Percentiles rank a stretch among this genome's conserved stretches.
Conservation (phyloP, 2,113 vertebrate species). For the Capreolus pygargus region DNA sequence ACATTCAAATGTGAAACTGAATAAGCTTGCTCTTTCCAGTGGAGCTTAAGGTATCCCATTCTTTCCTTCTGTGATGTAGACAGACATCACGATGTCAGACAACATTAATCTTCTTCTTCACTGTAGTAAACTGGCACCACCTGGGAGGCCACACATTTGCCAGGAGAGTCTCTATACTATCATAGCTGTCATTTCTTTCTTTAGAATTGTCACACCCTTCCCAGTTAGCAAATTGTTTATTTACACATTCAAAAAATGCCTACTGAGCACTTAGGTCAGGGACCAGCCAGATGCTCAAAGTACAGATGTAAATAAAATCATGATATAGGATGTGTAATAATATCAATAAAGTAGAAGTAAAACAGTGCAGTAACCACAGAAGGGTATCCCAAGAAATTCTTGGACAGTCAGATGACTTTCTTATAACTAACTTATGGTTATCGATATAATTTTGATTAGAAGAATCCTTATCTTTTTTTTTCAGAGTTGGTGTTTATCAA, state of each 20-base stretch:
- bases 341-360: not conserved
- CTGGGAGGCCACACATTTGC: not conserved
- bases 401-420: not conserved
- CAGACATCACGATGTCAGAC: not conserved
- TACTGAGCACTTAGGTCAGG: not conserved
- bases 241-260: not conserved
- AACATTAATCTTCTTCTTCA: not conserved
- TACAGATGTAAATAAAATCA: not conserved
- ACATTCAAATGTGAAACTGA: not conserved
- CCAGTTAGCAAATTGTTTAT: not conserved
- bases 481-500: not conserved
- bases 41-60: not conserved
- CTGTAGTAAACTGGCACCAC: not conserved
- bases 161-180: not conserved
- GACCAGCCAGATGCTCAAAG: not conserved
- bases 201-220: not conserved
- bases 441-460: not conserved
- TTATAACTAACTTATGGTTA: not conserved
- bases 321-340: not conserved
- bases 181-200: not conserved
- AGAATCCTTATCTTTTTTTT: not conserved
- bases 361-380: not conserved
- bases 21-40: not conserved
- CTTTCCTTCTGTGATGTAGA: not conserved
- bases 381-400: not conserved